Evolutionary conservation across 2,113 vertebrate species (phyloP), one percentile per base, ranked within the genome.

Genomic region (Macrotus californicus): DNA sequence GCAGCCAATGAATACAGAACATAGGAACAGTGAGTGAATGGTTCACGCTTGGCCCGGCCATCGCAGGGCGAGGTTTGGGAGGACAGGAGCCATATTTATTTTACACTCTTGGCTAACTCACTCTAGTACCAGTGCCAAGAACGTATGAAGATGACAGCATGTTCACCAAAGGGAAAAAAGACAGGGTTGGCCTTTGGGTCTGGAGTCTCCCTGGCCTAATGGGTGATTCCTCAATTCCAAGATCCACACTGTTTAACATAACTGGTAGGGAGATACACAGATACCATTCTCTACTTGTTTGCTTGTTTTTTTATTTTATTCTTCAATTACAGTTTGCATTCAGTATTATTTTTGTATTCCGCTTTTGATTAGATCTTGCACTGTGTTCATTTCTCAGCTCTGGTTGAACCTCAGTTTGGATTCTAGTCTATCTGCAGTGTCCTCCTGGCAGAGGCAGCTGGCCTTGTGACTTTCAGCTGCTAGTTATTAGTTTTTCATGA

Each of bases 401-500:
- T 77, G 76, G 22, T 1, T 87, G 89, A 76, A 41, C 43, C 43
- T 84, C 64, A 50, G 14, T 81, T n/a, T 94, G 61, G 69, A 81
- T 81, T 67, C 87, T 36, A 46, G 73, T 91, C 88, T 90, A 79
- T 83, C 34, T 92, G 81, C 59, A 50, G 89, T 21, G 41, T 85
- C 61, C 75, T 96, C 36, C 41, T 96, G 89, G 96, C 61, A 97
- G 73, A 95, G 56, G 34, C 61, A 93, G 87, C 26, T 54, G 46
- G 70, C 46, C 94, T 88, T 22, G 41, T 89, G 90, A 96, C 93
- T 90, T 91, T 93, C 84, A 81, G 85, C 81, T 36, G 46, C 41
- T 73, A 52, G n/a, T 54, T 94, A 91, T 73, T 96, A 92, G 52
- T 76, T 89, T 94, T 94, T 91, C 72, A 50, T 56, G 81, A 92